These are phyloP conservation scores for Erpetoichthys calabaricus DNA, from an alignment of 2,797 vertebrate genomes.

Conservation along the genomic window DNA sequence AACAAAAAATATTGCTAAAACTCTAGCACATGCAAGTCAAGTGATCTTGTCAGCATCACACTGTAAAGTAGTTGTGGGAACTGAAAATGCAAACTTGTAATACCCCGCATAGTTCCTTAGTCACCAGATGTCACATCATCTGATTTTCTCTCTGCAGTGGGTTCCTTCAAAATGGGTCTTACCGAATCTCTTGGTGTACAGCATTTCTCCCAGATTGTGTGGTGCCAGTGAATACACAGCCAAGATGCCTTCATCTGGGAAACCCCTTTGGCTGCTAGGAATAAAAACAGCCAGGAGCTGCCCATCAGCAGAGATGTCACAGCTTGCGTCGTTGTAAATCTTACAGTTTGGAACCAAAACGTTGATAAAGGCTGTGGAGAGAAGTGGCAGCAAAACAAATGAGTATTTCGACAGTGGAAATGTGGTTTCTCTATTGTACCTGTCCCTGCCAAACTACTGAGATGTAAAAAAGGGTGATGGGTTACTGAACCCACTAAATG, in stretches of 20 bases:
- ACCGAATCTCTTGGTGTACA: slow-evolving; percentile 97
- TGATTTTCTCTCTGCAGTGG: too few relatives aligned
- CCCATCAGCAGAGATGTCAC: slow-evolving; percentile 91
- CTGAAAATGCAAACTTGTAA: too few relatives aligned
- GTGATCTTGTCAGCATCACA: too few relatives aligned
- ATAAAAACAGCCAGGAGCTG: slow-evolving; percentile 94
- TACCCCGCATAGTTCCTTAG: too few relatives aligned
- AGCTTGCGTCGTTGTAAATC: slow-evolving; percentile 97
- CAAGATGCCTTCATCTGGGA: slow-evolving; percentile 91
- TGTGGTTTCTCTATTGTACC: too few relatives aligned
- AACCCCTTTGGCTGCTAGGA: slow-evolving; percentile 92
- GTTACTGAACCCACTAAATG: too few relatives aligned
- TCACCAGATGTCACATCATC: too few relatives aligned
- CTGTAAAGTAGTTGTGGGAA: too few relatives aligned
- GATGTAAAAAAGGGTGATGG: too few relatives aligned
- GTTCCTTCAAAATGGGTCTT: slow-evolving; percentile 18
- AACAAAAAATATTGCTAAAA: too few relatives aligned
- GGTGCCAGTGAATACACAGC: slow-evolving; percentile 93
- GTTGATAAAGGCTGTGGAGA: slow-evolving; percentile 72
- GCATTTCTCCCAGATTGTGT: slow-evolving; percentile 95
- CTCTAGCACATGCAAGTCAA: too few relatives aligned
- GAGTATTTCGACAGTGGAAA: not conserved
- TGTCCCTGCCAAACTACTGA: too few relatives aligned
- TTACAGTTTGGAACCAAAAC: slow-evolving; percentile 97
- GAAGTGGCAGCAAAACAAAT: slow-evolving; percentile 8